A percentile compares a stretch with the other conserved stretches of the same genome.
Evolutionary conservation across 1,140 invertebrate genomes (phyloP).

Genomic region (Drosophila pachea): DNA sequence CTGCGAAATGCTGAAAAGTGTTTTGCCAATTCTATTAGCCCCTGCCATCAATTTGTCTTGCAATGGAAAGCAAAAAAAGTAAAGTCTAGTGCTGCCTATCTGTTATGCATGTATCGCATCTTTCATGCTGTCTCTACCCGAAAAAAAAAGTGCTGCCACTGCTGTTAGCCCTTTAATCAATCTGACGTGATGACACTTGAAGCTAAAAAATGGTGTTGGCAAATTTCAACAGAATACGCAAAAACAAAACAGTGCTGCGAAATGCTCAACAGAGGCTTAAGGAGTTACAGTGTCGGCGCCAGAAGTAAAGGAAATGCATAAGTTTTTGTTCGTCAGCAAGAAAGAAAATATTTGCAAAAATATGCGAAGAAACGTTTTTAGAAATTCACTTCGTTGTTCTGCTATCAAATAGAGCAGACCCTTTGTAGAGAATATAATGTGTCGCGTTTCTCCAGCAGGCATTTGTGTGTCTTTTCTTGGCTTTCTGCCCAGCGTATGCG

Average conservation of each 20-base stretch:
- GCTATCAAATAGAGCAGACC: background rate
- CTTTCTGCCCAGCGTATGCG: slow-evolving; percentile 20
- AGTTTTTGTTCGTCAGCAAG: too few species aligned
- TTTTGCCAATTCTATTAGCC: background rate
- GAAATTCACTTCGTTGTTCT: background rate
- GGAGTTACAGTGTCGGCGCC: too few species aligned
- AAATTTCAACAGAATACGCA: background rate
- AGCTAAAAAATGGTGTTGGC: too few species aligned
- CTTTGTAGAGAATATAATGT: slow-evolving; percentile 13
- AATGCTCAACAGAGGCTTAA: too few species aligned
- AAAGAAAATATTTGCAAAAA: too few species aligned
- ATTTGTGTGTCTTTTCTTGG: slow-evolving; percentile 36
- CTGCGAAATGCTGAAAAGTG: background rate
- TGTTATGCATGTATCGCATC: background rate
- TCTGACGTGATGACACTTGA: too few species aligned
- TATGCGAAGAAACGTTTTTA: too few species aligned
- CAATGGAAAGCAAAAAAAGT: background rate
- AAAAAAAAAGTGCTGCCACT: background rate
- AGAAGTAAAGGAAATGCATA: too few species aligned
- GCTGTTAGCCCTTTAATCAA: too few species aligned
- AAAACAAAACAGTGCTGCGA: background rate
- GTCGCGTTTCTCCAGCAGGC: background rate
- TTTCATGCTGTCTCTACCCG: background rate
- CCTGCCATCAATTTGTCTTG: background rate
- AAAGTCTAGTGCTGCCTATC: background rate